Evolutionary conservation across 1,140 invertebrate genomes (phyloP).

Genomic region (Argopecten irradians): DNA sequence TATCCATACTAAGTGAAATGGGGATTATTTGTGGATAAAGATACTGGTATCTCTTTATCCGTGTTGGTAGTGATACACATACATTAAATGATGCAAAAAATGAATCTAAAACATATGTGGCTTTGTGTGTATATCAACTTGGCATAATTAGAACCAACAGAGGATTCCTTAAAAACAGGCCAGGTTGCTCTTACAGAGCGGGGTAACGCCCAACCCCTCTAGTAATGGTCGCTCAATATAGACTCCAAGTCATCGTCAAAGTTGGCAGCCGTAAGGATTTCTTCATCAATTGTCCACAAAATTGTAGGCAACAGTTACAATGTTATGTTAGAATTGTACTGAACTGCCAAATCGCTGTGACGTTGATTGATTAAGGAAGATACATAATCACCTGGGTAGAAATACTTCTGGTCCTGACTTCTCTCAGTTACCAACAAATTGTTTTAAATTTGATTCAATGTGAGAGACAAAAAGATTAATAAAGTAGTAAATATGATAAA

Average conservation of each 20-base stretch:
- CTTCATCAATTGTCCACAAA: constrained; percentile 16
- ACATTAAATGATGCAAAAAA: background rate
- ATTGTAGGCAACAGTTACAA: background rate
- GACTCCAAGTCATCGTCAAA: background rate
- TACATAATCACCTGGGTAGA: too few species aligned
- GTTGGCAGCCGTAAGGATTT: background rate
- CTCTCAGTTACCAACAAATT: too few species aligned
- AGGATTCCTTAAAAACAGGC: background rate
- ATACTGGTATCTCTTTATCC: too few species aligned
- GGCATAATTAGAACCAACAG: background rate
- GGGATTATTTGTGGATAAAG: too few species aligned
- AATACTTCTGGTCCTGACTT: too few species aligned
- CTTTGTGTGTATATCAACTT: background rate
- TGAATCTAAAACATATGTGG: background rate
- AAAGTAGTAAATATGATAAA: too few species aligned
- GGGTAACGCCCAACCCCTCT: background rate
- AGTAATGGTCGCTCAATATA: background rate
- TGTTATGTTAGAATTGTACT: background rate
- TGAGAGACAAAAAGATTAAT: too few species aligned
- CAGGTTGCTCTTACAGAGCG: background rate
- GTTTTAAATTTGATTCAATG: too few species aligned
- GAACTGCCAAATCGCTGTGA: background rate
- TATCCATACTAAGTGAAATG: too few species aligned
- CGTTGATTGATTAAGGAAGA: background rate
- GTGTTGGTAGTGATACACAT: background rate